Evolutionary conservation across 1,140 invertebrate species (phyloP).

Genomic region (Bombyx mori): ASM3026992v2 NC_085117.1:212501-213000

Average conservation of each 20-base stretch:
- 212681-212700: neutral
- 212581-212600: too few species aligned
- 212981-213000: conserved; percentile 33
- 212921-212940: conserved; percentile 34
- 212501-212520: too few species aligned
- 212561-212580: too few species aligned
- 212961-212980: conserved; percentile 24
- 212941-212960: conserved; percentile 40
- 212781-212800: neutral
- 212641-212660: too few species aligned
- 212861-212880: conserved; percentile 31
- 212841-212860: conserved; percentile 27
- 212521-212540: too few species aligned
- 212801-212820: conserved; percentile 49
- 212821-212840: conserved; percentile 50
- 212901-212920: conserved; percentile 38
- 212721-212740: neutral
- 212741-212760: neutral
- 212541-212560: too few species aligned
- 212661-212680: too few species aligned
- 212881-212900: conserved; percentile 9
- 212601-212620: too few species aligned
- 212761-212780: neutral
- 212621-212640: too few species aligned
- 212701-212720: neutral